Conservation (phyloP, 1,140 invertebrate species). For the Campoletis sonorensis region DNA sequence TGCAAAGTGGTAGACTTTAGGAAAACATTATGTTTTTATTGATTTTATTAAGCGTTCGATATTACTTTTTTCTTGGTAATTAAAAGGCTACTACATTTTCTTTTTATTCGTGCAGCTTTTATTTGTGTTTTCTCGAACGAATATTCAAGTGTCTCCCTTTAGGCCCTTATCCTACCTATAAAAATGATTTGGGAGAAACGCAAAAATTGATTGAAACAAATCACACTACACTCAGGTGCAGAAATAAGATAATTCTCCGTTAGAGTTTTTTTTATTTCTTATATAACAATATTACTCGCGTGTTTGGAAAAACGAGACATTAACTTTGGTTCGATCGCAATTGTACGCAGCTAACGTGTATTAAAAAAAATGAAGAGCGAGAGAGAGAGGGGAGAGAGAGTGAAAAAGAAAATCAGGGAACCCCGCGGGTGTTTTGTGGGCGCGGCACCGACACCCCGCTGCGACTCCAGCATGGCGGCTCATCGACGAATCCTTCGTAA, state of each 20-base stretch:
- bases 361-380: not conserved
- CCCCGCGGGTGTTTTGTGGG: constrained; percentile 63
- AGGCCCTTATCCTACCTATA: too few species aligned
- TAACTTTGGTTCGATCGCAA: constrained; percentile 4
- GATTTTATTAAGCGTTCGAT: too few species aligned
- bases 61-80: too few species aligned
- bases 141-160: too few species aligned
- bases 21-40: too few species aligned
- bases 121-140: too few species aligned
- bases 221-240: not conserved
- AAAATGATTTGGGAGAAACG: not conserved
- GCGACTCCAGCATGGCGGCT: constrained; percentile 68
- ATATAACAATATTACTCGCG: not conserved
- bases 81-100: too few species aligned
- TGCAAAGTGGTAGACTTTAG: too few species aligned
- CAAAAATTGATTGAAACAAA: not conserved
- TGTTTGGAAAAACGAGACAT: constrained; percentile 7
- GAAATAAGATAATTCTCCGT: not conserved
- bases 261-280: constrained; percentile 25
- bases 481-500: constrained; percentile 52
- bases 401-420: constrained; percentile 37
- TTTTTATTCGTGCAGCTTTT: too few species aligned
- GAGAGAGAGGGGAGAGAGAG: constrained; percentile 17
- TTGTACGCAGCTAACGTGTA: not conserved
- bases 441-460: constrained; percentile 66